phyloP scores from a whole-genome alignment of 1,140 invertebrate genomes.

The Potamilus streckersoni region DNA sequence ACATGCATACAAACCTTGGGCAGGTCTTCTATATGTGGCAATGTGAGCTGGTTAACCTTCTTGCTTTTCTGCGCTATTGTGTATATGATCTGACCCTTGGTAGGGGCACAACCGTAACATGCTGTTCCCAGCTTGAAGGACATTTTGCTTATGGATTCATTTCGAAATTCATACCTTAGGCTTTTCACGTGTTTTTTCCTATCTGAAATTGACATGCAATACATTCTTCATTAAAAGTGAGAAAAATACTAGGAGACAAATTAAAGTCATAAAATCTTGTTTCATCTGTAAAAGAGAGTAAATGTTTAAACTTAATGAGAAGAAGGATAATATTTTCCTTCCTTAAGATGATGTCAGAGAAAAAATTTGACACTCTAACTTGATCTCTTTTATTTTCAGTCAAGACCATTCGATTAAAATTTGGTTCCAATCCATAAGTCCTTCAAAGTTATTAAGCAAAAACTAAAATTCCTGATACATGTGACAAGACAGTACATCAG shows the following conservation, averaged over 20 bases:
- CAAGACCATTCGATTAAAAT: too few species aligned
- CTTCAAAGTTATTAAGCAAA: too few species aligned
- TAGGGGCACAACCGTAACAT: conserved; percentile 47
- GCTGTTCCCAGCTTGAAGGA: conserved; percentile 45
- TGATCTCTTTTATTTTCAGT: too few species aligned
- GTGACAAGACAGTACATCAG: too few species aligned
- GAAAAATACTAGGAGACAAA: background rate
- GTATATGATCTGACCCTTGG: conserved; percentile 46
- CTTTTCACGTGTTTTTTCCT: conserved; percentile 43
- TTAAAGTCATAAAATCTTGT: background rate
- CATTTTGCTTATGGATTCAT: conserved; percentile 55
- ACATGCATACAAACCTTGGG: conserved; percentile 16
- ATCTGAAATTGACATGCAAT: conserved; percentile 31
- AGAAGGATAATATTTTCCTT: background rate
- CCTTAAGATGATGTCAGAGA: too few species aligned
- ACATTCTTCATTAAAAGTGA: background rate
- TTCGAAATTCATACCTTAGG: conserved; percentile 55
- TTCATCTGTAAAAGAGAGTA: background rate
- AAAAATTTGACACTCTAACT: too few species aligned
- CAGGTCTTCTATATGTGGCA: conserved; percentile 42
- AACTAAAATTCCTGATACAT: too few species aligned
- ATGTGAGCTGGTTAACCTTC: conserved; percentile 45
- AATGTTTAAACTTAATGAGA: background rate
- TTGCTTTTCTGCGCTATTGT: conserved; percentile 48
- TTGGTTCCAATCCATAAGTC: too few species aligned